Percentiles rank a stretch among this genome's conserved stretches.
Conservation (phyloP, 2,888 invertebrate species). For the Leucoma salicis region DNA sequence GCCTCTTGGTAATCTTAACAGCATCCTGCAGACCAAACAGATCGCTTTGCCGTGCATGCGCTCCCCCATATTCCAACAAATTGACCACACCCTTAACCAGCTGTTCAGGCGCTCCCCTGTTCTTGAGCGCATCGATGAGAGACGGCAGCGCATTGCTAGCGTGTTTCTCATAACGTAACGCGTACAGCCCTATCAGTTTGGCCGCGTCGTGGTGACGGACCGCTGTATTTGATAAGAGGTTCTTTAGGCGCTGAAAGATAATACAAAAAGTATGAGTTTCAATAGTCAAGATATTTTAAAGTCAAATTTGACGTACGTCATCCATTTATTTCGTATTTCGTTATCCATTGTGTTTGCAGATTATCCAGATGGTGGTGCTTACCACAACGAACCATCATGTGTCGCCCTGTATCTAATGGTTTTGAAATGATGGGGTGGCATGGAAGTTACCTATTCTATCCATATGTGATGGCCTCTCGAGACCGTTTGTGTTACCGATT, state of each 20-base stretch:
- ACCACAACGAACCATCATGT: too few relatives aligned
- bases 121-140: conserved; percentile 88
- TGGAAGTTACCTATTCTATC: too few relatives aligned
- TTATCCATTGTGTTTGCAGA: too few relatives aligned
- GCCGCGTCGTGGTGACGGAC: conserved; percentile 90
- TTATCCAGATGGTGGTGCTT: too few relatives aligned
- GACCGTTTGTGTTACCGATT: too few relatives aligned
- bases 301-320: too few relatives aligned
- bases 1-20: conserved; percentile 94
- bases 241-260: conserved; percentile 85
- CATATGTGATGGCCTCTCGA: too few relatives aligned
- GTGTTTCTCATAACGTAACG: conserved; percentile 95
- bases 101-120: conserved; percentile 85
- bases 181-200: conserved; percentile 95
- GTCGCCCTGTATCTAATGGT: too few relatives aligned
- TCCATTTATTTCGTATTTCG: too few relatives aligned
- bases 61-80: conserved; percentile 92
- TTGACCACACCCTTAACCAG: conserved; percentile 83
- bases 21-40: conserved; percentile 92
- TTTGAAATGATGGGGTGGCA: too few relatives aligned
- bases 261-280: too few relatives aligned
- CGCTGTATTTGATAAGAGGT: conserved; percentile 88
- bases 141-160: conserved; percentile 88
- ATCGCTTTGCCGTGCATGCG: conserved; percentile 90
- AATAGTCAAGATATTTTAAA: too few relatives aligned